Conservation (phyloP, 2,888 invertebrate species). For the Gastracanthus pulcherrimus region DNA sequence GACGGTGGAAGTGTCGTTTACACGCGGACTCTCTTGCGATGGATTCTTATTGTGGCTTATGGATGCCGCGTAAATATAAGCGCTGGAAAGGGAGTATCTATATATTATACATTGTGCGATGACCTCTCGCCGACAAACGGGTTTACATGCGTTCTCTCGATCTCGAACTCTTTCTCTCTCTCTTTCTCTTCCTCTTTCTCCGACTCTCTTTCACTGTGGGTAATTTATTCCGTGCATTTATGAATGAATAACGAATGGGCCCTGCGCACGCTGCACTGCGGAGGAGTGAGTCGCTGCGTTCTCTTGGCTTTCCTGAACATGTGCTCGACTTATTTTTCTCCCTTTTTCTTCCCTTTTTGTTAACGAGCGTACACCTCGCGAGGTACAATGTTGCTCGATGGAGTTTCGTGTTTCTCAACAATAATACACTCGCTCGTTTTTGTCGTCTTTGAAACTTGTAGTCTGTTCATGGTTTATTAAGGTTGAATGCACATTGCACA, state of each 20-base stretch:
- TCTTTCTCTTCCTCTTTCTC: background rate
- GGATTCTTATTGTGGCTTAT: too few relatives aligned
- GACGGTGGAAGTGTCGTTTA: too few relatives aligned
- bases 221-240: slow-evolving; percentile 51
- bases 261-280: too few relatives aligned
- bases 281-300: background rate
- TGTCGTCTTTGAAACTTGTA: too few relatives aligned
- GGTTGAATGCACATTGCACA: background rate
- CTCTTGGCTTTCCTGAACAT: slow-evolving; percentile 7
- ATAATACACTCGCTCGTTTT: slow-evolving; percentile 26
- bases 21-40: too few relatives aligned
- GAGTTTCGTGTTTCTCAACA: slow-evolving; percentile 28
- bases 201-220: background rate
- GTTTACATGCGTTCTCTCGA: background rate
- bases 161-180: background rate
- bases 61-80: too few relatives aligned
- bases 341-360: background rate
- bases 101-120: too few relatives aligned
- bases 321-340: slow-evolving; percentile 14
- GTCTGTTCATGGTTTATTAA: slow-evolving; percentile 44
- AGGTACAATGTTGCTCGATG: slow-evolving; percentile 10
- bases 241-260: slow-evolving; percentile 46
- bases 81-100: too few relatives aligned
- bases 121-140: slow-evolving; percentile 26
- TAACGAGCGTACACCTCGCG: background rate